Evolutionary conservation across 2,113 vertebrate genomes (phyloP).

Genomic region (Microcebus murinus): DNA sequence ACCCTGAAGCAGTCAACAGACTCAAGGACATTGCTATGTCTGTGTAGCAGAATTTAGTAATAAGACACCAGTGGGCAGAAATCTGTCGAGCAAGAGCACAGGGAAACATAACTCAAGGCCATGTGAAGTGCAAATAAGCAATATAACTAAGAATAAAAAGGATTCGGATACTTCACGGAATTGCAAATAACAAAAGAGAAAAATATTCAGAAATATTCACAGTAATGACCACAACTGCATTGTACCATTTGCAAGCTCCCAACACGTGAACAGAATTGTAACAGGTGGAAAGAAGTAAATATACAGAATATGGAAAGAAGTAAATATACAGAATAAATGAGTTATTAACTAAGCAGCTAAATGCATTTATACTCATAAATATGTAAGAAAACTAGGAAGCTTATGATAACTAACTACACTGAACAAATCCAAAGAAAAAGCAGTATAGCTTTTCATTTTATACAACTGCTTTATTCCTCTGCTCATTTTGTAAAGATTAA

Average conservation of each 20-base stretch:
- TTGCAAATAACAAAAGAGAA: slow-evolving; percentile 33
- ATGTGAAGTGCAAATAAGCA: background rate
- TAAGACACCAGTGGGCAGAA: background rate
- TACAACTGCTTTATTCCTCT: background rate
- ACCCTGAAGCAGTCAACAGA: background rate
- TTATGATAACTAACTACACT: background rate
- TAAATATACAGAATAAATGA: slow-evolving; percentile 13
- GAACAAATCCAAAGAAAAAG: background rate
- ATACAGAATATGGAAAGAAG: slow-evolving; percentile 2
- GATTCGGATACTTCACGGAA: background rate
- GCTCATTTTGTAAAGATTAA: background rate
- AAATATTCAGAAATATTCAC: slow-evolving; percentile 37
- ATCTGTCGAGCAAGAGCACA: background rate
- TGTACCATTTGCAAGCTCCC: slow-evolving; percentile 31
- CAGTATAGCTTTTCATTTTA: background rate
- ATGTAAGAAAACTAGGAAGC: background rate
- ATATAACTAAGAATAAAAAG: background rate
- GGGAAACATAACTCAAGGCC: background rate
- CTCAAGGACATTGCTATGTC: background rate
- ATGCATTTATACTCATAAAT: slow-evolving; percentile 1
- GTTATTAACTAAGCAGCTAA: slow-evolving; percentile 21
- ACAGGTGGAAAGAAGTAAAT: slow-evolving; percentile 25
- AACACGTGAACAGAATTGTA: background rate
- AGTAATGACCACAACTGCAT: background rate
- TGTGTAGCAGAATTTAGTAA: background rate